Base-by-base conservation (phyloP, 2,113 vertebrate species). In the Phaethon lepturus region DNA sequence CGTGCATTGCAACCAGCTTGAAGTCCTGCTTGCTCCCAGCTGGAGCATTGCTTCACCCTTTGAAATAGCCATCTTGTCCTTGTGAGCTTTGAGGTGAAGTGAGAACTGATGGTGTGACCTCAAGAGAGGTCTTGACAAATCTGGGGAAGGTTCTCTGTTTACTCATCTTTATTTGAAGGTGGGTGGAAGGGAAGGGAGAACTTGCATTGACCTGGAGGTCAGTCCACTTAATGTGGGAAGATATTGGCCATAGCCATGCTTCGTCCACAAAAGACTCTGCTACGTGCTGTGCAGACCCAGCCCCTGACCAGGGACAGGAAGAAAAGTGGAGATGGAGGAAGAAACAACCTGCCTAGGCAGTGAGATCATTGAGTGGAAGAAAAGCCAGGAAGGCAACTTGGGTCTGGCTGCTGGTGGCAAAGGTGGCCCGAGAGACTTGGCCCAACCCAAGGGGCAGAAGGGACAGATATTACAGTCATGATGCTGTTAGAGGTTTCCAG, bases 221-320 rank as follows among this genome's bases (percentile, higher is more conserved):
- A 6, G 35, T n/a, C 23, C 1, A 4, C 13, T 58, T 25, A 12
- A 22, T 25, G 19, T 15, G 19, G 80, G 28, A 19, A 56, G 49
- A n/a, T 20, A 9, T 3, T 4, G 9, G n/a, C 35, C 3, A 1
- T n/a, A n/a, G 26, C 56, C 1, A 0, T 50, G 8, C 35, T 87
- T 63, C 5, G 4, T 66, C 79, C 69, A 11, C 5, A 4, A 17
- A 86, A 87, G 45, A 25, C 63, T 60, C 50, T 62, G 66, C 52
- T 69, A 23, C 0, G 4, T 0, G 4, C 31, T 13, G 5, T n/a
- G 55, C 59, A 56, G 47, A 40, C 38, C 72, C 80, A 75, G 33
- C 55, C 58, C 52, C 45, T 67, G 10, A 29, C 6, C 35, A 49
- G 59, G 33, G 35, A 14, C 25, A 23, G 81, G 45, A 80, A 53